A percentile compares a stretch with the other conserved stretches of the same genome.
These are phyloP conservation scores for Xenopus laevis DNA, from an alignment of 2,113 vertebrate genomes.

Conservation along the genomic window DNA sequence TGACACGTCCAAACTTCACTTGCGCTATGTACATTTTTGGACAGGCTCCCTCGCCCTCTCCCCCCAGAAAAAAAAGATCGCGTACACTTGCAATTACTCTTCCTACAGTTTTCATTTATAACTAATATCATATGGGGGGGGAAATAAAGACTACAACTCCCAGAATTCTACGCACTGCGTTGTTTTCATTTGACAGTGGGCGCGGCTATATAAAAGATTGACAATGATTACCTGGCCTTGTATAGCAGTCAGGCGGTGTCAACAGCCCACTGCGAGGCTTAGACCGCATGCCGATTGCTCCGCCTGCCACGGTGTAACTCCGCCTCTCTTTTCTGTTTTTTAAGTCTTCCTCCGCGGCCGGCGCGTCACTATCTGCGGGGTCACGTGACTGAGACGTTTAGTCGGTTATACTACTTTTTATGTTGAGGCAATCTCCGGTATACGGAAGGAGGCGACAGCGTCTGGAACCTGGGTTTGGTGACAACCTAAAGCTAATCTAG, in stretches of 20 bases:
- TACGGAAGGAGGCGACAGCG: neutral
- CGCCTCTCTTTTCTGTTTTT: constrained; percentile 26
- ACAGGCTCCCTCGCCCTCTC: no score
- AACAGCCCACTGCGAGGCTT: constrained; percentile 15
- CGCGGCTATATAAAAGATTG: neutral
- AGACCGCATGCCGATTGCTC: constrained; percentile 10
- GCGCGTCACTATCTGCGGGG: constrained; percentile 34
- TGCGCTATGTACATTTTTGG: no score
- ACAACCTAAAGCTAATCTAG: neutral
- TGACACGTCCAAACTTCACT: no score
- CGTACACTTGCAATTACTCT: no score
- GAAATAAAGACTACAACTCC: constrained; percentile 17
- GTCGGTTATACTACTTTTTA: constrained; percentile 32
- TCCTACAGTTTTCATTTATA: no score
- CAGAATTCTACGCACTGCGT: neutral
- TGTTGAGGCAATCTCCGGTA: constrained; percentile 3
- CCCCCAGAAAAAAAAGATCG: no score
- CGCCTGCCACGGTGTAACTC: neutral
- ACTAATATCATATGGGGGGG: no score
- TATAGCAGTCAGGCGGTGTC: neutral
- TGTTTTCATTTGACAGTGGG: neutral
- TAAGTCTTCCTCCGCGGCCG: constrained; percentile 44
- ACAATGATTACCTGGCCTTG: neutral
- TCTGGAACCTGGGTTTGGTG: neutral
- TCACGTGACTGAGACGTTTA: constrained; percentile 37